phyloP scores from a whole-genome alignment of 2,888 invertebrate species.

The Mesochorus sp. region DNA sequence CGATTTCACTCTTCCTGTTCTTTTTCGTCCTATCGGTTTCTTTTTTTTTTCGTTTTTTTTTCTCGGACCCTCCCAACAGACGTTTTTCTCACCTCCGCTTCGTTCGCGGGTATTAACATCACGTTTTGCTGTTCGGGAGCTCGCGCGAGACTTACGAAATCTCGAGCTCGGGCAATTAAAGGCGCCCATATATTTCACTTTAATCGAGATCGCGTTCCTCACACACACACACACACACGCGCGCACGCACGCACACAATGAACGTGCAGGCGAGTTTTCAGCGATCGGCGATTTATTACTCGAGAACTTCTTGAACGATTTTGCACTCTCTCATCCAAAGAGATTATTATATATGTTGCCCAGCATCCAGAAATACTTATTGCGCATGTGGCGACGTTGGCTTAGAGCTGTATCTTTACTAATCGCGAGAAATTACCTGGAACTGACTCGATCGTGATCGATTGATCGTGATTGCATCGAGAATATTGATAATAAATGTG shows the following conservation, averaged over 20 bases:
- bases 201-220: conserved; percentile 70
- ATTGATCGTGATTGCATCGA: not conserved
- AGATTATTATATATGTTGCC: conserved; percentile 39
- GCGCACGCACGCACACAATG: conserved; percentile 65
- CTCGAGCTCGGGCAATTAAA: conserved; percentile 75
- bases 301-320: conserved; percentile 37
- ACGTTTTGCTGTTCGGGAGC: no score
- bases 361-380: not conserved
- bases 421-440: not conserved
- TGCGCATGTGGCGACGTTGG: no score
- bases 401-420: not conserved
- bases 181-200: conserved; percentile 79
- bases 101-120: conserved; percentile 33
- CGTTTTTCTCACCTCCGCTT: conserved; percentile 60
- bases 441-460: not conserved
- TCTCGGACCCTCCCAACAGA: conserved; percentile 34
- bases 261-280: no score
- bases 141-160: conserved; percentile 45
- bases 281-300: conserved; percentile 73
- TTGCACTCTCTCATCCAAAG: conserved; percentile 31
- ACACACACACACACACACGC: not conserved
- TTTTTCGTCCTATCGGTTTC: conserved; percentile 9
- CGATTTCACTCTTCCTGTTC: conserved; percentile 14
- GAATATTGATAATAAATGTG: no score
- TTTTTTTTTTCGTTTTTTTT: conserved; percentile 37